Evolutionary conservation across 2,888 invertebrate species (phyloP).

Genomic region (Griposia aprilina): DNA sequence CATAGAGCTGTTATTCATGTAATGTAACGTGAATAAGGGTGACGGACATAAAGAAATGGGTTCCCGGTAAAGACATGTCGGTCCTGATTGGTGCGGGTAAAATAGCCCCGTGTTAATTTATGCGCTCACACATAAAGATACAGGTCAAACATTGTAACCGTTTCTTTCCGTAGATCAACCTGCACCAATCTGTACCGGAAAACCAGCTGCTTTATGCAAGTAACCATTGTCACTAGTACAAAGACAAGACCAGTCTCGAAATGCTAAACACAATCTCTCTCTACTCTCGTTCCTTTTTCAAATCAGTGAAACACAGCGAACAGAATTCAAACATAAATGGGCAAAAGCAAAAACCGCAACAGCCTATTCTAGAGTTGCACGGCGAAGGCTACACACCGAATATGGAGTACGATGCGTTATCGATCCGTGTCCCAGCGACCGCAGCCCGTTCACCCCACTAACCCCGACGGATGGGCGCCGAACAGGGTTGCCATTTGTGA

Average conservation of each 20-base stretch:
- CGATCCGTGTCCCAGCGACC: slow-evolving; percentile 78
- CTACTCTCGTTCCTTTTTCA: slow-evolving; percentile 9
- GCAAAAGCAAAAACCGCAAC: slow-evolving; percentile 57
- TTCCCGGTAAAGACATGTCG: no score
- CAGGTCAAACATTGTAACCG: neutral
- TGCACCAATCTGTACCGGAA: neutral
- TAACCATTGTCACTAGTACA: neutral
- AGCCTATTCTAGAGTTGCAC: slow-evolving; percentile 60
- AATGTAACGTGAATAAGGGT: neutral
- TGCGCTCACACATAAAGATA: neutral
- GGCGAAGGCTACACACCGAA: slow-evolving; percentile 66
- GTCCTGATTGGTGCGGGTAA: neutral
- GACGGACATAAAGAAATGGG: no score
- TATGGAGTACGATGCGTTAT: slow-evolving; percentile 77
- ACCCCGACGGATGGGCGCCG: slow-evolving; percentile 80
- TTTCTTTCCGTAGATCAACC: neutral
- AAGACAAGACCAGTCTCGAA: neutral
- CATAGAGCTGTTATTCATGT: neutral
- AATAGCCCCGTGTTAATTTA: no score
- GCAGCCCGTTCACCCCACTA: slow-evolving; percentile 82
- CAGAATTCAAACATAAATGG: slow-evolving; percentile 17
- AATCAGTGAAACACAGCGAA: slow-evolving; percentile 6
- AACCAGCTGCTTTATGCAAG: neutral
- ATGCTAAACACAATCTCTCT: neutral
- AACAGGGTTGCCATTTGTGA: slow-evolving; percentile 59